phyloP scores from a whole-genome alignment of 2,888 invertebrate species.

The Machimus rusticus region DNA sequence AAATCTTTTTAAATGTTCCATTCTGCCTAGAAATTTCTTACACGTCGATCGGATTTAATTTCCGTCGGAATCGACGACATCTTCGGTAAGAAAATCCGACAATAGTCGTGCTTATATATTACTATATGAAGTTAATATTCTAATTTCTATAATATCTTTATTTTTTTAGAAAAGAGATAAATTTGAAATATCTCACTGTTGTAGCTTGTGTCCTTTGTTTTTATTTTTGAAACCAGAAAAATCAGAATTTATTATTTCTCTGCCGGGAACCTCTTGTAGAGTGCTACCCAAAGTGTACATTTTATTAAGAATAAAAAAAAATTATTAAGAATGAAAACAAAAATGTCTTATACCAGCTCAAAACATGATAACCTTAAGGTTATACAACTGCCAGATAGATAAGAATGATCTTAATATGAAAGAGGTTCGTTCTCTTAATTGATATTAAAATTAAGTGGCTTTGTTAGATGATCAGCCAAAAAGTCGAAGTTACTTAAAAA shows the following conservation, averaged over 20 bases:
- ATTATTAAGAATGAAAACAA: background rate
- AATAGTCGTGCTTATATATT: too few relatives aligned
- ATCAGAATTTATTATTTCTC: background rate
- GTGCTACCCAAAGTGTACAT: background rate
- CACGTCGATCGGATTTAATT: too few relatives aligned
- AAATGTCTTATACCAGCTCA: background rate
- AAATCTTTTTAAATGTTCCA: too few relatives aligned
- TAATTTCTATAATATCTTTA: too few relatives aligned
- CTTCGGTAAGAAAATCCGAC: too few relatives aligned
- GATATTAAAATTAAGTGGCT: background rate
- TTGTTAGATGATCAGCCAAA: background rate
- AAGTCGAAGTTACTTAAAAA: background rate
- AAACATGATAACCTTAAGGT: background rate
- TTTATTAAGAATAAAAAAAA: background rate
- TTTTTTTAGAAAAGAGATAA: too few relatives aligned
- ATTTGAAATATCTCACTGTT: too few relatives aligned
- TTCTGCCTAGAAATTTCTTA: too few relatives aligned
- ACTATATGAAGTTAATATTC: too few relatives aligned
- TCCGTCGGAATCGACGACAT: too few relatives aligned
- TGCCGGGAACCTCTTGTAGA: background rate
- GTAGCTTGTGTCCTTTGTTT: background rate
- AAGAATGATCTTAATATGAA: background rate
- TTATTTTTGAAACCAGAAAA: background rate
- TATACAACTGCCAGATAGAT: background rate
- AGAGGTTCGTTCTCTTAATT: background rate